Base-by-base conservation (phyloP, 2,113 vertebrate species). In the Zosterops borbonicus region DNA sequence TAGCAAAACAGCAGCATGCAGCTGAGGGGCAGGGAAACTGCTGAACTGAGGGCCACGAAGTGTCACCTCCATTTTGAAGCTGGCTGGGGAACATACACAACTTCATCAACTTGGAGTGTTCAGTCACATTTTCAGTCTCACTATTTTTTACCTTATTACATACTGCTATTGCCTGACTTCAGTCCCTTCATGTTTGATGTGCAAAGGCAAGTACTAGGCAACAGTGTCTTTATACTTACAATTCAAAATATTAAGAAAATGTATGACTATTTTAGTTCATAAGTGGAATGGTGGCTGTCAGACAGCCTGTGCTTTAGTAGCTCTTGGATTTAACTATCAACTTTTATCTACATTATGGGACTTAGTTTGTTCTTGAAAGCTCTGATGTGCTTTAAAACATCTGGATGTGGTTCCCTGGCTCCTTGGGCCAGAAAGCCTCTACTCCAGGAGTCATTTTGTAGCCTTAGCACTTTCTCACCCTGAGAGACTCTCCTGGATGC, bases 71-170 rank as follows among this genome's bases (percentile, higher is more conserved):
- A 7, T 21, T 78, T 22, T 9, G 42, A 47, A 46, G 41, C 0
- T 83, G 58, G 18, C 67, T 69, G 53, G 16, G 44, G 59, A 64
- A 17, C 0, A 0, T 10, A 9, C 0, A 2, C 23, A 10, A 12
- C 19, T 53, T 50, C 28, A 23, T 75, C 37, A 28, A 2, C 24
- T 12, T 47, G 35, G 58, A 27, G 35, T 3, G 2, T 24, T 37
- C 69, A 22, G 73, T 31, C 1, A 8, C 41, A 11, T 22, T 21
- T 71, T 80, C 41, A 29, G 56, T 56, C 55, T 83, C 3, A 1
- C 31, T 50, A 4, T 8, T 47, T 75, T n/a, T 46, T 64, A 58
- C 28, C 23, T n/a, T 64, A 8, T 22, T 75, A 22, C 11, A 7
- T 4, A 20, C 25, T 42, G 9, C 33, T 60, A 3, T 31, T 76